phyloP scores from a whole-genome alignment of 30 jellyfish, hydroid and myxozoan genomes.

The Clytia hemisphaerica region DNA sequence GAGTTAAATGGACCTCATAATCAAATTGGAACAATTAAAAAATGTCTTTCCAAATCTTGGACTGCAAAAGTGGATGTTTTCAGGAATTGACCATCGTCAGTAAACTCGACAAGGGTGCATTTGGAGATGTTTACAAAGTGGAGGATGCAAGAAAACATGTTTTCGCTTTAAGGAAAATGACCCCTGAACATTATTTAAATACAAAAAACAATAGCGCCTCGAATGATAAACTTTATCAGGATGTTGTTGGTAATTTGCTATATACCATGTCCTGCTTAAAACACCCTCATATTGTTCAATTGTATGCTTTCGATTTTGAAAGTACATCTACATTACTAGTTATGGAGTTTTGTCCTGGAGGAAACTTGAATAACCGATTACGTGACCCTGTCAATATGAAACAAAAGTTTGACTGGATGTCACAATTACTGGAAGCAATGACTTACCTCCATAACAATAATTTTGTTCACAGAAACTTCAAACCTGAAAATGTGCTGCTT shows the following conservation, averaged over 20 bases:
- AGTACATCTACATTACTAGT: constrained; percentile 16
- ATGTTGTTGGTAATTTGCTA: constrained; percentile 37
- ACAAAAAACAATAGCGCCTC: no score
- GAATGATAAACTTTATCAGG: neutral
- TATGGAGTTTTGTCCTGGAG: constrained; percentile 53
- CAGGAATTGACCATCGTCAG: constrained; percentile 16
- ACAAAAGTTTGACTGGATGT: constrained; percentile 39
- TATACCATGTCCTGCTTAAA: constrained; percentile 18
- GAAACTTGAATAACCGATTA: constrained; percentile 32
- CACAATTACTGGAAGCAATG: constrained; percentile 39
- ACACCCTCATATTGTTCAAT: constrained; percentile 26
- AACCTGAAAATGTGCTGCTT: constrained; percentile 50
- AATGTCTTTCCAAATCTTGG: no score
- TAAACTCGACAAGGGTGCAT: constrained; percentile 52
- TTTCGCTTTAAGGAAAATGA: constrained; percentile 32
- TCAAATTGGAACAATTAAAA: no score
- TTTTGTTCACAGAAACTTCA: constrained; percentile 51
- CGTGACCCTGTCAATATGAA: constrained; percentile 1
- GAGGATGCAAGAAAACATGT: constrained; percentile 17
- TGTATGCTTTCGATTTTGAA: constrained; percentile 40
- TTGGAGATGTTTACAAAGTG: constrained; percentile 50
- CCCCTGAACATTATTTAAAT: no score
- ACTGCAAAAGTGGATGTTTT: no score
- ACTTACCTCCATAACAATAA: constrained; percentile 20
- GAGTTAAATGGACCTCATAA: no score